Conservation (phyloP, 2,797 vertebrate genomes). For the Phataginus tetradactyla region DNA sequence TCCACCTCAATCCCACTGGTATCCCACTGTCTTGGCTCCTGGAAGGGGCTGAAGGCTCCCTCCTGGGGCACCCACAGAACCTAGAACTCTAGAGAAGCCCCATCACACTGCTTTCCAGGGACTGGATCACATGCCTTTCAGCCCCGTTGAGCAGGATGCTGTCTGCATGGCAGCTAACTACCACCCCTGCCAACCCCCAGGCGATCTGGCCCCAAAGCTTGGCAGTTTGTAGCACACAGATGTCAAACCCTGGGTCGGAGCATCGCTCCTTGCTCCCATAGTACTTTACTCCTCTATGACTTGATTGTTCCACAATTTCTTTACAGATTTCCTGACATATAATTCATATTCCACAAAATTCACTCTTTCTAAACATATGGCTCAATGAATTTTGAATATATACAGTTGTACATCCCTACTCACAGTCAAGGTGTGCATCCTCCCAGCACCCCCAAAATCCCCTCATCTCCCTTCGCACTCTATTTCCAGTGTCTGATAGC, state of each 20-base stretch:
- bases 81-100: not conserved
- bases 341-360: not conserved
- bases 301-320: not conserved
- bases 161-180: not conserved
- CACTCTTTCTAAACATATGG: fast-evolving
- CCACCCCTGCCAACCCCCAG: too few species aligned
- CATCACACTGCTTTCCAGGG: not conserved
- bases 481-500: not conserved
- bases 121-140: not conserved
- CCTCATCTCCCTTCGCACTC: not conserved
- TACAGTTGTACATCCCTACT: fast-evolving
- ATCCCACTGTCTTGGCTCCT: fast-evolving
- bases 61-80: fast-evolving
- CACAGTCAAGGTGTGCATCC: fast-evolving
- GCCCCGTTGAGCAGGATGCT: fast-evolving
- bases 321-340: not conserved
- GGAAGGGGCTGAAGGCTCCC: not conserved
- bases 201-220: not conserved
- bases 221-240: not conserved
- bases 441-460: not conserved
- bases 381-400: fast-evolving
- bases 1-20: too few species aligned
- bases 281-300: not conserved
- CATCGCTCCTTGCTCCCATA: not conserved
- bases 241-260: not conserved